Evolutionary conservation across 35 echinoderm and acorn worm genomes (phyloP), one percentile per base, ranked within the genome.

Genomic region (Apostichopus californicus): DNA sequence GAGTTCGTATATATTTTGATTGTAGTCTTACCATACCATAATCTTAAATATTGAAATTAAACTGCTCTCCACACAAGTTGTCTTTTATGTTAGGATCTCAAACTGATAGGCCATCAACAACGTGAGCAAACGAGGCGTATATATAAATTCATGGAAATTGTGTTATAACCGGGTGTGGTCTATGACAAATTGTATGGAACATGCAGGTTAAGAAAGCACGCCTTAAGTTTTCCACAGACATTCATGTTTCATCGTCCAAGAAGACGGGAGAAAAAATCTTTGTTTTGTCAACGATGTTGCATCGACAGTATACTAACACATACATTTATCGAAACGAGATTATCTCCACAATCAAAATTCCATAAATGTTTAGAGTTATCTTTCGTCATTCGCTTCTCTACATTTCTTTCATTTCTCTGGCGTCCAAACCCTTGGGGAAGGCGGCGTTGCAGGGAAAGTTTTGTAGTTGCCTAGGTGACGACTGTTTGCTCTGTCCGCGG

Each of bases 291-390:
- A 53, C 80, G 55, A 53, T 12, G 24, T 82, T 34, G 34, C 80
- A 82, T 57, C 86, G 28, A 12, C 63, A 73, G 68, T 89, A 89
- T 64, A 72, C 72, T 63, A 5, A 13, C 59, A 55, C 8, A 18
- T n/a, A 8, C 61, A 26, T 73, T 89, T 73, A 73, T 28, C 46
- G 61, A 89, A 89, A 66, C 22, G 86, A 64, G 86, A 89, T 89
- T 89, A 89, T 46, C 18, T 89, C 60, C 86, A 89, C 64, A 89
- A 89, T 89, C 86, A 89, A 89, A 73, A 89, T 89, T 89, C 86
- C 68, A 89, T 89, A 89, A 89, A 89, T 89, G 86, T 89, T 89
- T 89, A 89, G 86, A 89, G 86, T 89, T 89, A 34, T 89, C 86
- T 89, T 89, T 89, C 86, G 86, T 89, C 86, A 26, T 54, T 73